A percentile compares a stretch with the other conserved stretches of the same genome.
Conservation (phyloP, 2,113 vertebrate genomes). For the Toxotes chatareus region DNA sequence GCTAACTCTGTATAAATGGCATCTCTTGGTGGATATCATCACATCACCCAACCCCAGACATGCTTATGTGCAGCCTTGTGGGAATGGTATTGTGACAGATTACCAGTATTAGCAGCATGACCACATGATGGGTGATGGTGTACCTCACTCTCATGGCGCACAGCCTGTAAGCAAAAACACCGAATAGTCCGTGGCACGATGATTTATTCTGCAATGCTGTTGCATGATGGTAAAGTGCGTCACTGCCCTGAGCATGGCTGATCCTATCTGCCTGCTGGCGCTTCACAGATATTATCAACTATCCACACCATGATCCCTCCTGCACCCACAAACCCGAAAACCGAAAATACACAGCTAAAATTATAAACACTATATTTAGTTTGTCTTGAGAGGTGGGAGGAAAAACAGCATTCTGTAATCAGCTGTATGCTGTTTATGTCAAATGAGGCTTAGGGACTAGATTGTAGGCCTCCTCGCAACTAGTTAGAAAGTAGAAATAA, state of each 20-base stretch:
- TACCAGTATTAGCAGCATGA: constrained; percentile 26
- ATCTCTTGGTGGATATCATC: not conserved
- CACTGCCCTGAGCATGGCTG: constrained; percentile 38
- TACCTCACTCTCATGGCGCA: constrained; percentile 17
- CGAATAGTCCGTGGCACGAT: constrained; percentile 7
- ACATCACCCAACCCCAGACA: not conserved
- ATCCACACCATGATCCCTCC: constrained; percentile 54
- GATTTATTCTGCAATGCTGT: constrained; percentile 49
- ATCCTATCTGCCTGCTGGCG: constrained; percentile 61
- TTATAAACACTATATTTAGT: constrained; percentile 59
- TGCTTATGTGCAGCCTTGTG: constrained; percentile 11
- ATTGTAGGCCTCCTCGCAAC: constrained; percentile 39
- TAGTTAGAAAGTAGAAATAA: constrained; percentile 31
- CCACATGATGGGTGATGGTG: constrained; percentile 45
- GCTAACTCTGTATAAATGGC: constrained; percentile 3
- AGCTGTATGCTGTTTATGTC: constrained; percentile 38
- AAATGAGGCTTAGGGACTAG: constrained; percentile 8
- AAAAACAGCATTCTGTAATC: constrained; percentile 42
- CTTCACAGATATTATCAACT: constrained; percentile 66
- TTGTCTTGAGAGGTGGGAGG: constrained; percentile 31
- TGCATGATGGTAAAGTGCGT: constrained; percentile 55
- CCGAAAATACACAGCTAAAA: constrained; percentile 54
- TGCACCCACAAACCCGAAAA: constrained; percentile 56
- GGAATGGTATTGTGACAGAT: constrained; percentile 24
- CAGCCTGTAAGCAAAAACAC: not conserved